A percentile compares a stretch with the other conserved stretches of the same genome.
phyloP scores from a whole-genome alignment of 2,797 vertebrate species.

The Spinus olivaceus region DNA sequence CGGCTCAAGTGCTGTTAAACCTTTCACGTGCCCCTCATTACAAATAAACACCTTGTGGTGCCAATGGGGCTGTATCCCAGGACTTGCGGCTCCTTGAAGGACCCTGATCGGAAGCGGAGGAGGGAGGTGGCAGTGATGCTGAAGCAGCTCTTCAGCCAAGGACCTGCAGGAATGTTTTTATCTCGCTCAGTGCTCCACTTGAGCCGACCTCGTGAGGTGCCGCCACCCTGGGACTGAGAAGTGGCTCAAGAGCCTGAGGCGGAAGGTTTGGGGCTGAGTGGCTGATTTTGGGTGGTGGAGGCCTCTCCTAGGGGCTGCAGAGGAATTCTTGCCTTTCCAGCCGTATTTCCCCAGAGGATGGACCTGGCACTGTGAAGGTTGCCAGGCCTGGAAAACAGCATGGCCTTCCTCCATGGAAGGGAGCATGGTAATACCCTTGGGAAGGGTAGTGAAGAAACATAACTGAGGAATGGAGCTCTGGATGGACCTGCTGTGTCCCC shows the following conservation, averaged over 20 bases:
- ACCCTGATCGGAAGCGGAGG: not conserved
- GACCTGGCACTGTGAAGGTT: not conserved
- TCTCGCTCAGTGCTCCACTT: not conserved
- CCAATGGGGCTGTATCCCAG: not conserved
- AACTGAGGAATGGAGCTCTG: not conserved
- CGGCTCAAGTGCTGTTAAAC: not conserved
- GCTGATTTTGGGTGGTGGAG: not conserved
- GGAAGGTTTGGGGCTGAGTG: not conserved
- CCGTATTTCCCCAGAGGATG: not conserved
- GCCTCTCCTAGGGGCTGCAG: not conserved
- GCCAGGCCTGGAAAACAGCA: not conserved
- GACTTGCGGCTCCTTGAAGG: slow-evolving; percentile 2
- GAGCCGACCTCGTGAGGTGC: not conserved
- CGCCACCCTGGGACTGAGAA: not conserved
- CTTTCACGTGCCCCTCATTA: not conserved
- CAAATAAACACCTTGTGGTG: not conserved
- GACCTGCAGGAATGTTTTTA: slow-evolving; percentile 33
- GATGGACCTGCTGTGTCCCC: not conserved
- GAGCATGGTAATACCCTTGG: not conserved
- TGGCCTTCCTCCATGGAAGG: not conserved
- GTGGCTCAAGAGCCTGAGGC: slow-evolving; percentile 16
- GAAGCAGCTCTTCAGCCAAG: slow-evolving; percentile 46
- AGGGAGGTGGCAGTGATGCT: not conserved
- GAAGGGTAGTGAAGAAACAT: not conserved
- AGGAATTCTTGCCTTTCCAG: not conserved